Base-by-base conservation (phyloP, 2,888 invertebrate genomes). In the Melieria picta region DNA sequence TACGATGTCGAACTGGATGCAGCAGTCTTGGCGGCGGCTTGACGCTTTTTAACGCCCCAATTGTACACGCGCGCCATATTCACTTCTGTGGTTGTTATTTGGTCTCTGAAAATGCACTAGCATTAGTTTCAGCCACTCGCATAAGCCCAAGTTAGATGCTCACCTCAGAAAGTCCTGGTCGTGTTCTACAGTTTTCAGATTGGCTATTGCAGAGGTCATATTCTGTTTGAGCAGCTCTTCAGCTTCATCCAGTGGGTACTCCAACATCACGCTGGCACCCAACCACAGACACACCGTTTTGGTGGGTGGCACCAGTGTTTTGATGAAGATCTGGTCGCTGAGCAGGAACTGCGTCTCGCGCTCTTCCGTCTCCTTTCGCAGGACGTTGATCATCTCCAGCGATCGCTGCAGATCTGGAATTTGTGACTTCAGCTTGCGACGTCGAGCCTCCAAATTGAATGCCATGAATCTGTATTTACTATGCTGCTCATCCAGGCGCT, bases 21-120 rank as follows among this genome's bases (percentile, higher is more conserved):
- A 10, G 72, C 77, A 48, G 74, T 78, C 73, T 88, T 88, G 83
- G 91, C 92, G 56, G 91, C 91, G 55, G 93, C 92, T 87, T 96
- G 94, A 77, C 96, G 91, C 83, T 93, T 91, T 86, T 97, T 98
- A 4, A 99, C 97, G 88, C 98, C 96, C 98, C 98, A 98, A 87
- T 99, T 99, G 86, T 95, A 98, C 43, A 99, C 96, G 84, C 99
- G 90, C 47, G 99, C 98, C 96, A 99, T 98, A 86, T 98, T 99
- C 43, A 99, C 99, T 91, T 99, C 99, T 61, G 97, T 96, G 30
- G 98, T 99, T 13, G 99, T 99, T 83, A 96, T 94, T 88, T 99
- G 99, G 89, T 99, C 98, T 83, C 98, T 93, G 72, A 4, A 71
- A 71, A 55, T 43, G n/a, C 60, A 48, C 55, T 57, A 61, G 7